Percentiles rank a stretch among this genome's conserved stretches.
These are phyloP conservation scores for Drosophila biarmipes DNA, from an alignment of 1,140 invertebrate genomes.

Conservation along the genomic window DNA sequence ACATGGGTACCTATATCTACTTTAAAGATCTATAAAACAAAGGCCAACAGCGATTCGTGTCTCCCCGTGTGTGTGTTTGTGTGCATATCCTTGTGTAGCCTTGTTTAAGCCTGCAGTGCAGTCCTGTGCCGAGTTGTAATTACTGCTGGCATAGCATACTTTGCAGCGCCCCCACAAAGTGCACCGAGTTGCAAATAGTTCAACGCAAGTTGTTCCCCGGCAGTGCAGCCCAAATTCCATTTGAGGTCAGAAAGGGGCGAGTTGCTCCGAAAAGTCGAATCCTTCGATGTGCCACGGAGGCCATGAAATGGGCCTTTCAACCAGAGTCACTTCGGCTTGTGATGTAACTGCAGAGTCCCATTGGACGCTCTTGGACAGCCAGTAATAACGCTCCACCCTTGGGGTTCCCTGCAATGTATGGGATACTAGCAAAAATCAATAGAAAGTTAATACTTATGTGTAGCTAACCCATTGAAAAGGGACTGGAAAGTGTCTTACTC, in stretches of 20 bases:
- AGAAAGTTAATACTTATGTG: neutral
- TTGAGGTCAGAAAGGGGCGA: neutral
- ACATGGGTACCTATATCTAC: slow-evolving; percentile 47
- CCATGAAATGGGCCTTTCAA: neutral
- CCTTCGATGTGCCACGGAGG: neutral
- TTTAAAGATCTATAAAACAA: slow-evolving; percentile 40
- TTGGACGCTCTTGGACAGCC: neutral
- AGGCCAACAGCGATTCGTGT: slow-evolving; percentile 4
- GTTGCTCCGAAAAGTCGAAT: neutral
- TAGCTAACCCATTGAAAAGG: neutral
- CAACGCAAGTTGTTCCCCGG: neutral
- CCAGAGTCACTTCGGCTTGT: neutral
- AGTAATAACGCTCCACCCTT: no score
- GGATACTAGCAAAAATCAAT: neutral
- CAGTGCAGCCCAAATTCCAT: slow-evolving; percentile 4
- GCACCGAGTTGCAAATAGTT: slow-evolving; percentile 8
- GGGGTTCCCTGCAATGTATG: neutral
- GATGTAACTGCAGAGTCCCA: neutral
- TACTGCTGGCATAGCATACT: slow-evolving; percentile 30
- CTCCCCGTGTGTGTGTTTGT: slow-evolving; percentile 2
- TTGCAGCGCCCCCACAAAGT: slow-evolving; percentile 15
- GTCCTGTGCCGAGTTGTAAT: slow-evolving; percentile 25
- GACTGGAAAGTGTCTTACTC: neutral
- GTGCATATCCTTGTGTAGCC: slow-evolving; percentile 9
- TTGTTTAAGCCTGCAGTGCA: no score